phyloP scores from a whole-genome alignment of 2,797 vertebrate species.

The Emys orbicularis region DNA sequence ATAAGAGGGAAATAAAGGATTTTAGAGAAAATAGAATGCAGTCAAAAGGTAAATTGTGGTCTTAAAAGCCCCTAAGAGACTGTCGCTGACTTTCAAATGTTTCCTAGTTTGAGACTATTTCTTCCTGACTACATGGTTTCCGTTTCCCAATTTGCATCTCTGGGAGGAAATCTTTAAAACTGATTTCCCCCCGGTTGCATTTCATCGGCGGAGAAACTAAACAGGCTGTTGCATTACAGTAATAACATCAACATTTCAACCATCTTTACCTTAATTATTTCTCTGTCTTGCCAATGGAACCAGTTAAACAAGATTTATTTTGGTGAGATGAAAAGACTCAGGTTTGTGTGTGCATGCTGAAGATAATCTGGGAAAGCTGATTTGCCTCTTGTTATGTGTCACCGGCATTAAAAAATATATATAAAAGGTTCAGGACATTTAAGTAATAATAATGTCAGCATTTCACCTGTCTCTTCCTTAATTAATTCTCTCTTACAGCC shows the following conservation, averaged over 20 bases:
- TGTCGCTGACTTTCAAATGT: constrained; percentile 70
- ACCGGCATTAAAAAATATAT: not conserved
- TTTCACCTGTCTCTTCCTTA: constrained; percentile 74
- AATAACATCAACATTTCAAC: constrained; percentile 77
- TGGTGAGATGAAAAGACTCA: not conserved
- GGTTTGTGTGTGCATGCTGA: not conserved
- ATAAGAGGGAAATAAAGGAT: constrained; percentile 83
- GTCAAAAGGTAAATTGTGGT: constrained; percentile 84
- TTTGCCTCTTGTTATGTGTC: constrained; percentile 38
- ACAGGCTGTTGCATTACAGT: constrained; percentile 73
- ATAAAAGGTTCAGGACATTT: constrained; percentile 70
- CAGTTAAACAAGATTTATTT: constrained; percentile 79
- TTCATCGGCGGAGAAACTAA: constrained; percentile 77
- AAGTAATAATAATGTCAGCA: constrained; percentile 78
- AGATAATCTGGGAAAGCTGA: constrained; percentile 55
- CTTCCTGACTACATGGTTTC: constrained; percentile 60
- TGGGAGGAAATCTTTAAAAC: constrained; percentile 78
- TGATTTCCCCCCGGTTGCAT: constrained; percentile 77
- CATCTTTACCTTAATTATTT: constrained; percentile 81
- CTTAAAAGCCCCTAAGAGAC: constrained; percentile 81
- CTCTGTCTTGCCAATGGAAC: constrained; percentile 76
- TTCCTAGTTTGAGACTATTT: constrained; percentile 67
- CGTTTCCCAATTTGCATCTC: constrained; percentile 69
- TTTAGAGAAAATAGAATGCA: constrained; percentile 80
- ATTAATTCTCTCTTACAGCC: constrained; percentile 74